Conservation (phyloP, 2,797 vertebrate genomes). For the Decapterus maruadsi region DNA sequence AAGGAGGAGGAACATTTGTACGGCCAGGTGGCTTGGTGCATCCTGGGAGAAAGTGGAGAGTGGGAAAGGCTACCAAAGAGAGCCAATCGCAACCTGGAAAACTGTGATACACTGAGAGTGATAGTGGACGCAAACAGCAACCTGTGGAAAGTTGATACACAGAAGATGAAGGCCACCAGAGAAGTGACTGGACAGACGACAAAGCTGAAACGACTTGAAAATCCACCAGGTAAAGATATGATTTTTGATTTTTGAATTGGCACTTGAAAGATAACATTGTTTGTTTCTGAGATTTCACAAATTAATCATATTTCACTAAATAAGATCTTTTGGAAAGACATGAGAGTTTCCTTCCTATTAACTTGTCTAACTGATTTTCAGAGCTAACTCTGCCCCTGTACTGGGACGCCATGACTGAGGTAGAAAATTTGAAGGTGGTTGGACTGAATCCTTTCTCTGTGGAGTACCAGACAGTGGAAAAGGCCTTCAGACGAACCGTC, state of each 20-base stretch:
- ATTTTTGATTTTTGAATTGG: too few species aligned
- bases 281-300: too few species aligned
- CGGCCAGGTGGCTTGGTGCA: slow-evolving; percentile 69
- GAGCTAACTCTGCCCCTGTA: slow-evolving; percentile 65
- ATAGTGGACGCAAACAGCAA: slow-evolving; percentile 60
- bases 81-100: slow-evolving; percentile 72
- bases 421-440: slow-evolving; percentile 25
- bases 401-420: slow-evolving; percentile 73
- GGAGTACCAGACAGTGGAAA: slow-evolving; percentile 65
- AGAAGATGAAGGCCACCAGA: slow-evolving; percentile 31
- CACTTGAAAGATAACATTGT: too few species aligned
- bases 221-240: slow-evolving; percentile 60
- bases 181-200: rapidly evolving
- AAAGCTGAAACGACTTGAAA: slow-evolving; percentile 69
- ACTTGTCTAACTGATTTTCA: too few species aligned
- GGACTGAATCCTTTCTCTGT: slow-evolving; percentile 37
- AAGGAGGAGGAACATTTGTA: slow-evolving; percentile 61
- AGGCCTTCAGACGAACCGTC: slow-evolving; percentile 59
- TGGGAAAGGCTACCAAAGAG: slow-evolving; percentile 75
- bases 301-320: too few species aligned
- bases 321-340: too few species aligned
- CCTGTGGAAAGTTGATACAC: slow-evolving; percentile 56
- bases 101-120: not conserved
- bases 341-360: too few species aligned
- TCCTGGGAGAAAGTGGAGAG: slow-evolving; percentile 35